These are phyloP conservation scores for Pasiphila rectangulata DNA, from an alignment of 2,888 invertebrate species.

Conservation along the genomic window DNA sequence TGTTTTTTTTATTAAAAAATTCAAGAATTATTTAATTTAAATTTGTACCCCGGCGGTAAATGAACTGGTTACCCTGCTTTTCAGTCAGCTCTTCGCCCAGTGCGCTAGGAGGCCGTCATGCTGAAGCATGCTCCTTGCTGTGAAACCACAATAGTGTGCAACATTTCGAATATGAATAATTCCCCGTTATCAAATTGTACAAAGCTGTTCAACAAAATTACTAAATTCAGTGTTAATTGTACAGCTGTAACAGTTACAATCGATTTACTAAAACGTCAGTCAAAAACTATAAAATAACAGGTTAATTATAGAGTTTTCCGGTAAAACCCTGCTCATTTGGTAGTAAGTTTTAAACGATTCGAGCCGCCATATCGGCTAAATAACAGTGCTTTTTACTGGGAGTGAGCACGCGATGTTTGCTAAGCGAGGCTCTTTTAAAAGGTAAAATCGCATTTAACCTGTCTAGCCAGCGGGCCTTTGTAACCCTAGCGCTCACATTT, in stretches of 20 bases:
- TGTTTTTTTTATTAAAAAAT: too few relatives aligned
- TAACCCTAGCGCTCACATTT: too few relatives aligned
- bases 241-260: slow-evolving; percentile 5
- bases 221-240: slow-evolving; percentile 23
- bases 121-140: too few relatives aligned
- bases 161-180: too few relatives aligned
- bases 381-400: slow-evolving; percentile 41
- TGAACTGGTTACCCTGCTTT: too few relatives aligned
- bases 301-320: slow-evolving; percentile 45
- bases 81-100: too few relatives aligned
- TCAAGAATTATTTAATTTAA: too few relatives aligned
- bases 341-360: slow-evolving; percentile 46
- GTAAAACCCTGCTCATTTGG: slow-evolving; percentile 42
- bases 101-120: too few relatives aligned
- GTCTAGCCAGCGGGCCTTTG: too few relatives aligned
- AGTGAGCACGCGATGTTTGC: slow-evolving; percentile 42
- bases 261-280: slow-evolving; percentile 26
- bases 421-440: slow-evolving; percentile 24
- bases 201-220: background rate
- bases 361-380: slow-evolving; percentile 31
- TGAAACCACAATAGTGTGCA: too few relatives aligned
- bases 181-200: too few relatives aligned
- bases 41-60: too few relatives aligned
- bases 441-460: slow-evolving; percentile 16
- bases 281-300: slow-evolving; percentile 38